These are phyloP conservation scores for Ichneumoninae sp. DNA, from an alignment of 2,888 invertebrate genomes.

Conservation along the genomic window DNA sequence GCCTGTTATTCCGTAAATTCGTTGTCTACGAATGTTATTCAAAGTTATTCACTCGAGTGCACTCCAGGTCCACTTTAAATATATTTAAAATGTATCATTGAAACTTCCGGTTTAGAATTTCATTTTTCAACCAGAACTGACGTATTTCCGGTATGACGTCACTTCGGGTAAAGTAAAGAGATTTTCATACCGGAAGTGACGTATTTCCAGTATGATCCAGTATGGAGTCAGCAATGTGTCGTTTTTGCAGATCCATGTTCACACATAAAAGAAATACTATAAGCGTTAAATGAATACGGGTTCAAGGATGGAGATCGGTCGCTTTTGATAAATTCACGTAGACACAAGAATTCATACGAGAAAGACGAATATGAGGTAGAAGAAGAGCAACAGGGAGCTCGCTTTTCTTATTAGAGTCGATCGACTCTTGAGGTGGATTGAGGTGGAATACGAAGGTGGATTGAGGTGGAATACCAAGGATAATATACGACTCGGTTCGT, in stretches of 20 bases:
- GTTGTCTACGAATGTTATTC: too few relatives aligned
- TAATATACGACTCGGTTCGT: constrained; percentile 37
- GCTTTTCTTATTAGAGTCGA: constrained; percentile 36
- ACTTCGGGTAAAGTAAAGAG: too few relatives aligned
- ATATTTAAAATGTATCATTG: too few relatives aligned
- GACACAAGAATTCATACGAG: not conserved
- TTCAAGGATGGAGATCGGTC: not conserved
- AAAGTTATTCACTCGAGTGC: too few relatives aligned
- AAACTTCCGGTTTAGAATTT: too few relatives aligned
- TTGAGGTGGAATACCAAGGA: constrained; percentile 11
- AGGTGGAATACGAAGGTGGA: not conserved
- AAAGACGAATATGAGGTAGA: not conserved
- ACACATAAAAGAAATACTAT: not conserved
- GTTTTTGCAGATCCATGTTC: not conserved
- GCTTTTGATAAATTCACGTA: constrained; percentile 9
- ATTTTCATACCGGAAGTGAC: too few relatives aligned
- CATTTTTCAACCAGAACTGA: too few relatives aligned
- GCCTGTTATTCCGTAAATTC: too few relatives aligned
- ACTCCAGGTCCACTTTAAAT: too few relatives aligned
- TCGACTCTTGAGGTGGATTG: constrained; percentile 27
- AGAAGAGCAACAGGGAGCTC: not conserved
- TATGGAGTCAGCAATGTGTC: too few relatives aligned
- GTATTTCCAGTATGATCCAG: too few relatives aligned
- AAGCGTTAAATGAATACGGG: not conserved
- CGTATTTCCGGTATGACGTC: too few relatives aligned